Conservation (phyloP, 2,113 vertebrate species). For the Phodopus roborovskii region DNA sequence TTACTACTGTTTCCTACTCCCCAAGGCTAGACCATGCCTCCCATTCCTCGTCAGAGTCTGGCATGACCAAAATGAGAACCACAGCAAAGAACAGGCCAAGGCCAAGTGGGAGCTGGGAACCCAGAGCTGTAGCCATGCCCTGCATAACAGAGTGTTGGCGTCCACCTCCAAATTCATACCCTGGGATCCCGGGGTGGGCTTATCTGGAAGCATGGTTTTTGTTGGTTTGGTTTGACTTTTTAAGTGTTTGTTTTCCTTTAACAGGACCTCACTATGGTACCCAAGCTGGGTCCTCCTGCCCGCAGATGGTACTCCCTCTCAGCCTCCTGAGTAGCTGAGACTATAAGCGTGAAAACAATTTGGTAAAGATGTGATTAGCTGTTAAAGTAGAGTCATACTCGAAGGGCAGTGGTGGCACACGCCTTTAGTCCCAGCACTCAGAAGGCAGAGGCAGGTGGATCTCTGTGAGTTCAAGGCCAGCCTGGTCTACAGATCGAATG, state of each 20-base stretch:
- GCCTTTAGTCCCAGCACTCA: too few species aligned
- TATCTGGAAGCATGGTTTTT: not conserved
- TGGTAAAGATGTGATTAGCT: not conserved
- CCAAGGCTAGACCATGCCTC: not conserved
- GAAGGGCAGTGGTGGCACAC: too few species aligned
- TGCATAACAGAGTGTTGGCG: not conserved
- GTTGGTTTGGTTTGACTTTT: too few species aligned
- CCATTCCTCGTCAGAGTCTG: not conserved
- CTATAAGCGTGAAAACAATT: not conserved
- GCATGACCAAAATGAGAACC: not conserved
- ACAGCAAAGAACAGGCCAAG: not conserved
- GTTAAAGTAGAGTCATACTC: not conserved
- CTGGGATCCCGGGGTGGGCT: not conserved
- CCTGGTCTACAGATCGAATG: too few species aligned
- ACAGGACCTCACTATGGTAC: not conserved
- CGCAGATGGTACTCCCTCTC: not conserved
- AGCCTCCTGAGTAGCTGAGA: not conserved
- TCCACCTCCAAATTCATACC: not conserved
- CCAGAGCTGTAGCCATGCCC: too few species aligned
- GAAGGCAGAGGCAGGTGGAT: too few species aligned
- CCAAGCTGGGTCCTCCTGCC: not conserved
- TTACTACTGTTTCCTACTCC: accelerated
- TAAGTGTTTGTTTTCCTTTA: not conserved
- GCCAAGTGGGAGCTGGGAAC: not conserved
- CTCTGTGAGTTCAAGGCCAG: too few species aligned